Conservation (phyloP, 2,113 vertebrate genomes). For the Campylomormyrus numenius region DNA sequence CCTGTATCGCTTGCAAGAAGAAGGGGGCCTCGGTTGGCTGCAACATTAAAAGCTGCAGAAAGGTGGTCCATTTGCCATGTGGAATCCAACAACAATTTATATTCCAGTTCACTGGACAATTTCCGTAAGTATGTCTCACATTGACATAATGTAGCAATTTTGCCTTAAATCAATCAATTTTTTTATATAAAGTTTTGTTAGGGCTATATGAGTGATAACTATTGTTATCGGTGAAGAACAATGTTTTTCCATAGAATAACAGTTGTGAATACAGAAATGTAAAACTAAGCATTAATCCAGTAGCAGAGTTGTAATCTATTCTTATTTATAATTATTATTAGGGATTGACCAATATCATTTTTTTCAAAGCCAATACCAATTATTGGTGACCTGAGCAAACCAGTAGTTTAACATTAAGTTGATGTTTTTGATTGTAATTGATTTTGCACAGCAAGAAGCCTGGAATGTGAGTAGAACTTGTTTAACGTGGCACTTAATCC, state of each 20-base stretch:
- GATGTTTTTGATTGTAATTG: neutral
- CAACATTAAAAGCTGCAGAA: constrained; percentile 69
- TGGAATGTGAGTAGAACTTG: neutral
- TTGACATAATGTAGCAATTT: neutral
- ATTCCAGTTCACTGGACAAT: constrained; percentile 81
- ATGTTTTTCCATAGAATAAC: neutral
- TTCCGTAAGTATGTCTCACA: constrained; percentile 71
- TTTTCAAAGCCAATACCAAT: neutral
- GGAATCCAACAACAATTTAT: constrained; percentile 71
- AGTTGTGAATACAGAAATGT: neutral
- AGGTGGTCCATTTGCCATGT: constrained; percentile 84
- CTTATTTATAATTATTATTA: neutral
- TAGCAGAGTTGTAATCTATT: neutral
- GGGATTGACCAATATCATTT: neutral
- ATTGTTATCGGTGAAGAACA: neutral
- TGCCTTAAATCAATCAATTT: no score
- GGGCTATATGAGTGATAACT: neutral
- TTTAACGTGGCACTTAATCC: neutral
- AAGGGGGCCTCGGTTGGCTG: constrained; percentile 88
- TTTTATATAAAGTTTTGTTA: neutral
- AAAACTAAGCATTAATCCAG: neutral
- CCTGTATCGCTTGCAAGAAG: constrained; percentile 73
- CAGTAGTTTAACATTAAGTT: neutral
- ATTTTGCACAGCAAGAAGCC: neutral
- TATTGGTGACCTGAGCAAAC: neutral